Evolutionary conservation across 2,888 invertebrate species (phyloP), one percentile per base, ranked within the genome.

Genomic region (Pterostichus niger): DNA sequence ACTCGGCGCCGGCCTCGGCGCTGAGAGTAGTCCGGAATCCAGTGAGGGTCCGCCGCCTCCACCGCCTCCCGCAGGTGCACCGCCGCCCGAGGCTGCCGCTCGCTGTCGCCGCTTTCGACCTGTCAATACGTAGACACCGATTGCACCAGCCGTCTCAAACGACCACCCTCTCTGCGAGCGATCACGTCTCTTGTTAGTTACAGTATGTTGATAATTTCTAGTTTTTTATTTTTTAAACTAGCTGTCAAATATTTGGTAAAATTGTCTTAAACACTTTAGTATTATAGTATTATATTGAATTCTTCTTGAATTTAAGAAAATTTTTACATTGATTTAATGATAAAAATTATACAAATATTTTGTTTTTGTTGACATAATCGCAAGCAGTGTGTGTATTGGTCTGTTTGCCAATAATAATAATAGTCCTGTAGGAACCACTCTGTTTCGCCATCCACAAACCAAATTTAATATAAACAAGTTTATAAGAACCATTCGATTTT

Each of bases 91-190:
- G 85, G 89, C 89, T 81, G 89, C 89, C 78, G 90, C 89, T 82
- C 87, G 90, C 71, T 89, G 89, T 85, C 87, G 90, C 83, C 87
- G 90, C 75, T 90, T 88, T 85, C 85, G 89, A 83, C 90, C 90
- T 24, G 88, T 90, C 85, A 71, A 71, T 10, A 90, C 90, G 87
- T 90, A 90, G 82, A 81, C 9, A 24, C 11, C 46, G 35, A 44
- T 5, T 44, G 46, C 17, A 59, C 31, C 24, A 59, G 59, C 3
- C 31, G 7, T 6, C 59, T 6, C 1, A 24, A 1, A 24, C 3
- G 2, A 24, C 24, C 59, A 31, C 15, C 59, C 17, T 15, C 40
- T 40, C 40, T 9, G 9, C 40, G 6, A 40, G 40, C 40, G 11
- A 17, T 24, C 15, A 59, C 0, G 17, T 59, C 24, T 24, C 3